Base-by-base conservation (phyloP, 2,888 invertebrate species). In the Sinohyriopsis cumingii region DNA sequence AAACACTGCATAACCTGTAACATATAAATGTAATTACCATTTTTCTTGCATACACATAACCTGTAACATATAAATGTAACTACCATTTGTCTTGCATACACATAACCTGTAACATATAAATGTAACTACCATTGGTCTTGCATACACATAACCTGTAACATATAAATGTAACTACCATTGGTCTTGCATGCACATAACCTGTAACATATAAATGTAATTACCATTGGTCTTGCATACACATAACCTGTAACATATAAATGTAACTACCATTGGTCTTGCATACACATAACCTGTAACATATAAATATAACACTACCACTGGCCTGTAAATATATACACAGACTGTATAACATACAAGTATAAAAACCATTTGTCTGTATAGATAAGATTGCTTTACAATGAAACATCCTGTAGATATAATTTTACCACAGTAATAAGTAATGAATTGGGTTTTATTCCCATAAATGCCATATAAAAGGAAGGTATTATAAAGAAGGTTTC, bases 281-380 rank as follows among this genome's bases (percentile, higher is more conserved):
- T 6, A 91, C 91, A 96, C 96, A 96, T 5, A 91, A 88, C 1
- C 33, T 33, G 33, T 33, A 33, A 96, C 88, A 28, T 45, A 28
- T 53, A 28, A 65, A 65, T 25, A 3, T 33, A 7, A 33, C 33
- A 68, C 94, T 67, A 59, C 72, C 33, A 20, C 74, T 65, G 33
- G 69, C 60, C 18, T 64, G 59, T 55, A 78, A 28, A 28, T 33
- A 7, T 33, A 33, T 81, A 19, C 94, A 85, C 0, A 45, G 3
- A 45, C 0, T 5, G 4, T 45, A 2, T 45, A 45, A 45, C 15
- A 45, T 91, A 90, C 9, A 97, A 90, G 67, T 93, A 92, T 33
- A 93, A 92, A 0, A 96, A 95, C 76, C 93, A 92, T 0, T 94
- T 93, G 87, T 93, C 95, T n/a, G 95, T 96, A 64, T 92, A 15